Evolutionary conservation across 2,113 vertebrate species (phyloP).

Genomic region (Dolichotis patagonum): DNA sequence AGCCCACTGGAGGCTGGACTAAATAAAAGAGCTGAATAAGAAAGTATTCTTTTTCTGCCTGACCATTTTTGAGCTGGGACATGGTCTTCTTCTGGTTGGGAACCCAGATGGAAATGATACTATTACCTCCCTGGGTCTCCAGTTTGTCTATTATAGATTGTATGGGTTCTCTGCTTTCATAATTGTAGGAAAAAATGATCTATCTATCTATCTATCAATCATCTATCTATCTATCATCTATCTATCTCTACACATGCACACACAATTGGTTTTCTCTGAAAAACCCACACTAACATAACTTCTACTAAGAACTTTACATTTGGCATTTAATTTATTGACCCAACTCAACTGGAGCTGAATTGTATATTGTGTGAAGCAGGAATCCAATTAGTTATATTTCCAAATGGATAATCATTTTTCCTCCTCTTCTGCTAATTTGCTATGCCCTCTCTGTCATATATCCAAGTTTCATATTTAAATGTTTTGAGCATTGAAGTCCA

Average conservation of each 20-base stretch:
- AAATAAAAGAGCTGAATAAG: not conserved
- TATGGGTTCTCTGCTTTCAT: not conserved
- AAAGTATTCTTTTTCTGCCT: slow-evolving; percentile 10
- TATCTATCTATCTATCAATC: not conserved
- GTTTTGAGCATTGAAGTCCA: not conserved
- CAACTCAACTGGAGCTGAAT: not conserved
- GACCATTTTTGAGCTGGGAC: not conserved
- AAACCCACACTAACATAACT: not conserved
- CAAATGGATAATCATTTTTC: not conserved
- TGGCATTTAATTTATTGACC: slow-evolving; percentile 57
- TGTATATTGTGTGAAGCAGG: not conserved
- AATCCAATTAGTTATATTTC: slow-evolving; percentile 44
- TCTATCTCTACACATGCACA: not conserved
- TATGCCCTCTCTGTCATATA: not conserved
- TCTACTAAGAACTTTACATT: slow-evolving; percentile 42
- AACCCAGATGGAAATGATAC: not conserved
- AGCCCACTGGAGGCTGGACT: not conserved
- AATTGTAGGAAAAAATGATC: not conserved
- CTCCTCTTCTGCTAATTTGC: not conserved
- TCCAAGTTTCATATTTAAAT: not conserved
- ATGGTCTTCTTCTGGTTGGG: not conserved
- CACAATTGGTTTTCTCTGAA: not conserved
- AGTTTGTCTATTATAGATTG: not conserved
- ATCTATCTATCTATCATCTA: not conserved
- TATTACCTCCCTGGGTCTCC: not conserved